phyloP scores from a whole-genome alignment of 1,140 invertebrate species.

The Bactericera cockerelli region DNA sequence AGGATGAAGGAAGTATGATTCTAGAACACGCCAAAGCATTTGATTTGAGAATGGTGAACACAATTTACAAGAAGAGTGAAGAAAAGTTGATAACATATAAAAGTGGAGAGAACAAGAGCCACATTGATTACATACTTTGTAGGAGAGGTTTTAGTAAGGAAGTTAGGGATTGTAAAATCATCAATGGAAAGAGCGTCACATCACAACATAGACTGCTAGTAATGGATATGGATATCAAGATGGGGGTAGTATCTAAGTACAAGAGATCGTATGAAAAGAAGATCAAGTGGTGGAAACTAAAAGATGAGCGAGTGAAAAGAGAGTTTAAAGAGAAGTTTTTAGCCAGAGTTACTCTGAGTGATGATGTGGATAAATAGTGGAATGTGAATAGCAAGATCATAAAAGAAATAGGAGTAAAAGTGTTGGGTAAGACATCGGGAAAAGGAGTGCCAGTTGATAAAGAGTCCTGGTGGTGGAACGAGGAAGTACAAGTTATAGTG shows the following conservation, averaged over 20 bases:
- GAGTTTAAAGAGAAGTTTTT: background rate
- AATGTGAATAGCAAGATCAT: background rate
- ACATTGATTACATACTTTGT: background rate
- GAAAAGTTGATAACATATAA: background rate
- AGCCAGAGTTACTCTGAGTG: background rate
- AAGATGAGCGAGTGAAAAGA: background rate
- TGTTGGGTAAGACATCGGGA: constrained; percentile 3
- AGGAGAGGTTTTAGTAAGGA: background rate
- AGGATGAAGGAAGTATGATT: background rate
- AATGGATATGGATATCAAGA: too few relatives aligned
- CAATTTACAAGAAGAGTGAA: background rate
- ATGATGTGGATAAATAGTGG: too few relatives aligned
- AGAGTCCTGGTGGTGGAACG: background rate
- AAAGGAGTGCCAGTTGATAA: background rate
- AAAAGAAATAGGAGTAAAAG: background rate
- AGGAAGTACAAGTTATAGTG: background rate
- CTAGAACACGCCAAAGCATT: background rate
- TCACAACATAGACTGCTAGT: background rate
- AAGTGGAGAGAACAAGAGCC: background rate
- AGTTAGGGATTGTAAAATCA: background rate
- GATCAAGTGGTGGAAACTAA: background rate
- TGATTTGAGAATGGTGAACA: background rate
- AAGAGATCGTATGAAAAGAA: background rate
- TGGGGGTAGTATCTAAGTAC: too few relatives aligned
- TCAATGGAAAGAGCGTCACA: background rate